These are phyloP conservation scores for Scortum barcoo DNA, from an alignment of 2,113 vertebrate genomes.

Conservation along the genomic window DNA sequence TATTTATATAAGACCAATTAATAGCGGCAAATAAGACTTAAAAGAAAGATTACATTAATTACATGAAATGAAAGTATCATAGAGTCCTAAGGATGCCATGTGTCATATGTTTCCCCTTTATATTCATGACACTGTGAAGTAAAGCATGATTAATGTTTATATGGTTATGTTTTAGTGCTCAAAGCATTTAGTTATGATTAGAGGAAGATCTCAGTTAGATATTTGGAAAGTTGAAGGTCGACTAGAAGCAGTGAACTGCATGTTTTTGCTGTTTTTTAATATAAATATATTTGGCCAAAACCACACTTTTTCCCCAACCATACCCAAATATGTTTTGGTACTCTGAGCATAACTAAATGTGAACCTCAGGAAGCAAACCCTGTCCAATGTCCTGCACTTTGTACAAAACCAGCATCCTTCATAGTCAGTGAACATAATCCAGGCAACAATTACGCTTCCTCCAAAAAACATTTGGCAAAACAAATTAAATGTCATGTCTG, in stretches of 20 bases:
- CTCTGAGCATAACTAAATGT: no score
- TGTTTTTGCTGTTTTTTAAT: neutral
- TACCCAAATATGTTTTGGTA: neutral
- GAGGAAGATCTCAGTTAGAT: neutral
- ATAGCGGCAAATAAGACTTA: neutral
- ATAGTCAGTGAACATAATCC: neutral
- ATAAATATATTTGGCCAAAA: neutral
- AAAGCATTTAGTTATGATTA: neutral
- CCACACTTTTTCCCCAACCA: neutral
- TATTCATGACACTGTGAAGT: no score
- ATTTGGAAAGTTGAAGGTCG: neutral
- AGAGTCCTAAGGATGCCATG: accelerated
- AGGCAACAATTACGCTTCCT: neutral
- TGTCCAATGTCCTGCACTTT: neutral
- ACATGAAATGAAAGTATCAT: neutral
- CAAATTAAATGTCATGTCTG: neutral
- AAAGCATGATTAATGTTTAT: neutral
- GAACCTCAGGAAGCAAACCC: no score
- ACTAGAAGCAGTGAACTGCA: neutral
- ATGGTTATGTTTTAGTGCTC: neutral
- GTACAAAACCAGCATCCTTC: neutral
- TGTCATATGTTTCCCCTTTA: neutral
- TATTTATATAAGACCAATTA: neutral
- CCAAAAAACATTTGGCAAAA: neutral
- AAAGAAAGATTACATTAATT: neutral